Evolutionary conservation across 2,113 vertebrate genomes (phyloP).

Genomic region (Oxyura jamaicensis): DNA sequence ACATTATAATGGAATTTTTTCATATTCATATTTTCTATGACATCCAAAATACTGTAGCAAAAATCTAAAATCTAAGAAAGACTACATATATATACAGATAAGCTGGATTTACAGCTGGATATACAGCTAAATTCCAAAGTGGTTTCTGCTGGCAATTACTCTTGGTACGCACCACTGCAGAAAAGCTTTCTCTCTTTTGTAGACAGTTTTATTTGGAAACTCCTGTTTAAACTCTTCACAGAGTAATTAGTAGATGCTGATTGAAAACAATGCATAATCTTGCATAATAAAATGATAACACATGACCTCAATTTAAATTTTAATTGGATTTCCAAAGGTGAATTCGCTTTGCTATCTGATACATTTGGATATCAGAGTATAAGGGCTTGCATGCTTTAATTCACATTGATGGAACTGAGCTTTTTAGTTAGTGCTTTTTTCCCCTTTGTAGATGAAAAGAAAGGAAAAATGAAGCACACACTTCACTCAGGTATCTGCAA

Average conservation of each 20-base stretch:
- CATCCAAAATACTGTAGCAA: not conserved
- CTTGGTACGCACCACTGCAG: not conserved
- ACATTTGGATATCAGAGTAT: not conserved
- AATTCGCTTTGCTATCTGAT: not conserved
- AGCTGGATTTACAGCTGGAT: not conserved
- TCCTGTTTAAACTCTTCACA: not conserved
- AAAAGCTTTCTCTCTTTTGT: not conserved
- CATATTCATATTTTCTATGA: not conserved
- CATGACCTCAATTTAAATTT: constrained; percentile 4
- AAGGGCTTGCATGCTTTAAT: not conserved
- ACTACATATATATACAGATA: not conserved
- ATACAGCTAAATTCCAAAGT: not conserved
- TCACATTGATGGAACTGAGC: not conserved
- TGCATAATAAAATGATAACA: not conserved
- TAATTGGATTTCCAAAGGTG: constrained; percentile 4
- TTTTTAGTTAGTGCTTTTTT: not conserved
- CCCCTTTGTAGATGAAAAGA: not conserved
- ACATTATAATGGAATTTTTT: not conserved
- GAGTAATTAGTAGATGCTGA: not conserved
- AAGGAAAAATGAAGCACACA: not conserved
- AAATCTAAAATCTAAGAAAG: not conserved
- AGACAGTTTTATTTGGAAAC: not conserved
- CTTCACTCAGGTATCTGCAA: not conserved
- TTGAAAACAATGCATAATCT: not conserved
- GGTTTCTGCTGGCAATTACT: not conserved